Conservation (phyloP, 1,140 invertebrate species). For the Cyrtorhinus lividipennis region DNA sequence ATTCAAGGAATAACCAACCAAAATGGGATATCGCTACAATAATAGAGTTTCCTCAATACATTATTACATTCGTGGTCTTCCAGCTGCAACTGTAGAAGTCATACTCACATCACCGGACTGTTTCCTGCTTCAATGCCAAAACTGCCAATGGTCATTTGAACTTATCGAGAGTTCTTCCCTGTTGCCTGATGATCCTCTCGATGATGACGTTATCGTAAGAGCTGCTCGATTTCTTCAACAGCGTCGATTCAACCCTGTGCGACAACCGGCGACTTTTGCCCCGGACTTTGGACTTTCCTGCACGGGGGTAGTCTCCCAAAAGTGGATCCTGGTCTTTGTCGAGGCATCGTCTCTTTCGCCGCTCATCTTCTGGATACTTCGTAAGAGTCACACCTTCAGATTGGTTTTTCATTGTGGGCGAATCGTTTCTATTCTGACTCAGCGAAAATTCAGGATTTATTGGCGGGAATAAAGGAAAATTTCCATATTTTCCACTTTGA, state of each 20-base stretch:
- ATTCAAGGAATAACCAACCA: too few species aligned
- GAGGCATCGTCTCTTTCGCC: not conserved
- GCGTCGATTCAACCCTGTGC: not conserved
- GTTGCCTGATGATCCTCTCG: not conserved
- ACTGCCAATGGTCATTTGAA: too few species aligned
- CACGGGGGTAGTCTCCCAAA: not conserved
- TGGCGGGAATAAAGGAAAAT: too few species aligned
- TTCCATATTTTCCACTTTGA: too few species aligned
- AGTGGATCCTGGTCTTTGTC: not conserved
- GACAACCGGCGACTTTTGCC: not conserved
- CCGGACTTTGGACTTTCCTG: not conserved
- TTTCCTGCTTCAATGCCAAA: too few species aligned
- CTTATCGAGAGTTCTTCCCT: not conserved
- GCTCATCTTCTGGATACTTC: not conserved
- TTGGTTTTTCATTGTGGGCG: not conserved
- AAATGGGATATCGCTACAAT: too few species aligned
- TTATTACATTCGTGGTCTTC: too few species aligned
- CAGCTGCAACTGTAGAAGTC: too few species aligned
- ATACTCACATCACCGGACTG: too few species aligned
- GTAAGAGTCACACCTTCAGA: not conserved
- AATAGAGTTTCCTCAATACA: too few species aligned
- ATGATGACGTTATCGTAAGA: not conserved
- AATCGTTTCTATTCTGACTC: not conserved
- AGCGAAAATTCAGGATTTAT: too few species aligned
- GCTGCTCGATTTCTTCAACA: not conserved